phyloP scores from a whole-genome alignment of 1,140 invertebrate species.

The Trachymyrmex cornetzi region DNA sequence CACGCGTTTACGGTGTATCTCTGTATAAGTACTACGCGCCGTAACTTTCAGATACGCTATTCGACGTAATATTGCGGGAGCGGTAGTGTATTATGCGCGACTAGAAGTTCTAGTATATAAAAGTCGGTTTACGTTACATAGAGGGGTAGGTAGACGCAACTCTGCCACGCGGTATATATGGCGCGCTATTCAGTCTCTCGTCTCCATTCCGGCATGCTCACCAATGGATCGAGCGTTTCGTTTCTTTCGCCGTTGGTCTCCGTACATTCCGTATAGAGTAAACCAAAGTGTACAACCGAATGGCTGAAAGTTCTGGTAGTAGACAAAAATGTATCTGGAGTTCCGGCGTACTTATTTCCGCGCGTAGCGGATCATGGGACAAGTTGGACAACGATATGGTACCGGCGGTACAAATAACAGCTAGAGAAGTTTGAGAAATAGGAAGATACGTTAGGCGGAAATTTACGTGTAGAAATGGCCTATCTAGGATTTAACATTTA shows the following conservation, averaged over 20 bases:
- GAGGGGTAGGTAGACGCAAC: constrained; percentile 42
- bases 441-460: not conserved
- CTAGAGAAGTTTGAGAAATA: constrained; percentile 23
- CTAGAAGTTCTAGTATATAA: constrained; percentile 59
- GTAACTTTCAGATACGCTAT: constrained; percentile 63
- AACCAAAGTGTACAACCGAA: constrained; percentile 41
- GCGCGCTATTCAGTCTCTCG: constrained; percentile 30
- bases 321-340: constrained; percentile 52
- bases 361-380: constrained; percentile 29
- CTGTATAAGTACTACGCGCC: constrained; percentile 16
- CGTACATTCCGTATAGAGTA: constrained; percentile 22
- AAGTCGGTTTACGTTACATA: constrained; percentile 67
- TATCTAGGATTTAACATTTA: not conserved
- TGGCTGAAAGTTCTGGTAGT: constrained; percentile 43
- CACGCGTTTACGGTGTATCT: not conserved
- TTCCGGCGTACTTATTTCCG: constrained; percentile 36
- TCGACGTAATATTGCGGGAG: constrained; percentile 64
- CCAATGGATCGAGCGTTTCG: constrained; percentile 45
- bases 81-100: constrained; percentile 70
- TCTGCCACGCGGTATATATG: not conserved
- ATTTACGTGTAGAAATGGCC: not conserved
- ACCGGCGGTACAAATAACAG: not conserved
- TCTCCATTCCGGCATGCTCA: constrained; percentile 32
- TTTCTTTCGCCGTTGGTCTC: constrained; percentile 20
- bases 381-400: not conserved